phyloP scores from a whole-genome alignment of 2,888 invertebrate genomes.

The Ormyrus pomaceus region DNA sequence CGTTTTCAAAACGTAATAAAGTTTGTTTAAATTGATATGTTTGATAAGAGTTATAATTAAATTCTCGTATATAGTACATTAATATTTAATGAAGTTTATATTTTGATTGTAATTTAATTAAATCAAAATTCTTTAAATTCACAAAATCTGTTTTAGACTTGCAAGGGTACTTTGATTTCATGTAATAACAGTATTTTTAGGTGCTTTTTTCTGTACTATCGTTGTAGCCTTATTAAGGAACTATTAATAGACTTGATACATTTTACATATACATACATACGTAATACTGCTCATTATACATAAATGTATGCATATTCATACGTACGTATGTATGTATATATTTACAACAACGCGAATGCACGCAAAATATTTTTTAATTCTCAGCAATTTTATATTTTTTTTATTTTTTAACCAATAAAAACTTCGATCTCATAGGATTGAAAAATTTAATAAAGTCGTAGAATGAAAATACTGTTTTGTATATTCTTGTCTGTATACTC shows the following conservation, averaged over 20 bases:
- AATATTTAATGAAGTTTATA: background rate
- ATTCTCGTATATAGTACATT: no score
- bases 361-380: conserved; percentile 29
- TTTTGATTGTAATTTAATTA: background rate
- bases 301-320: no score
- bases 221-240: conserved; percentile 37
- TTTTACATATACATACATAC: background rate
- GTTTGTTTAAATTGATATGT: conserved; percentile 4
- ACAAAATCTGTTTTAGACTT: no score
- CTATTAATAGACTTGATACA: conserved; percentile 26
- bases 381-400: background rate
- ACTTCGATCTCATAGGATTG: background rate
- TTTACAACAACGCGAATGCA: conserved; percentile 26
- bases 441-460: conserved; percentile 21
- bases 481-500: conserved; percentile 40
- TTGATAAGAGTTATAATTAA: background rate
- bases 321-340: background rate
- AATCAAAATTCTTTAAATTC: no score
- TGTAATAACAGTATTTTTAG: conserved; percentile 11
- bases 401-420: conserved; percentile 14
- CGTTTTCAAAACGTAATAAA: no score
- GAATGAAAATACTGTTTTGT: conserved; percentile 23
- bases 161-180: conserved; percentile 1
- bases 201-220: conserved; percentile 33
- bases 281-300: no score